Evolutionary conservation across 2,797 vertebrate species (phyloP).

Genomic region (Myoxocephalus aenaeus): DNA sequence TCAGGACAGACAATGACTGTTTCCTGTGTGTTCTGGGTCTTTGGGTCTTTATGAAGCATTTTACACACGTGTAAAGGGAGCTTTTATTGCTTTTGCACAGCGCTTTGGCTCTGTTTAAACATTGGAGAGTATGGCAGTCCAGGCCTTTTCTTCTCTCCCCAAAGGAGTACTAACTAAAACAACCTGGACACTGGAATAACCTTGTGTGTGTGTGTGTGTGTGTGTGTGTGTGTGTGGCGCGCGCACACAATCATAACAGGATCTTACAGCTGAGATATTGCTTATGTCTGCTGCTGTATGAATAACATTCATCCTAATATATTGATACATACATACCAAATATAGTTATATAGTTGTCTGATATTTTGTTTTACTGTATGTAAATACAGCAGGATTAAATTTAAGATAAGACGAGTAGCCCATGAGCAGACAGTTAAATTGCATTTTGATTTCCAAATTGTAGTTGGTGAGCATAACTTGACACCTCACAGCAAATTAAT

Average conservation of each 20-base stretch:
- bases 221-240: neutral
- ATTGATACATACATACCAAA: neutral
- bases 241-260: neutral
- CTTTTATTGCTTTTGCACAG: conserved; percentile 59
- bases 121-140: conserved; percentile 28
- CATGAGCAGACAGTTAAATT: neutral
- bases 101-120: conserved; percentile 57
- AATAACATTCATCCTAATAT: neutral
- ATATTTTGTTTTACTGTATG: neutral
- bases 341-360: neutral
- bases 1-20: conserved; percentile 53
- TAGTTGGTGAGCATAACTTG: neutral
- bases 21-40: conserved; percentile 67
- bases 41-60: conserved; percentile 76
- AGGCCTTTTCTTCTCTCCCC: conserved; percentile 20
- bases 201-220: neutral
- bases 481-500: neutral
- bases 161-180: conserved; percentile 33
- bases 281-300: neutral
- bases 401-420: neutral
- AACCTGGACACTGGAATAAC: conserved; percentile 25
- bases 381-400: too few relatives aligned
- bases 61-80: conserved; percentile 65
- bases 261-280: neutral
- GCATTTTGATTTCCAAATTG: neutral